Percentiles rank a stretch among this genome's conserved stretches.
Evolutionary conservation across 2,113 vertebrate genomes (phyloP).

Genomic region (Oxygymnocypris stewartii): DNA sequence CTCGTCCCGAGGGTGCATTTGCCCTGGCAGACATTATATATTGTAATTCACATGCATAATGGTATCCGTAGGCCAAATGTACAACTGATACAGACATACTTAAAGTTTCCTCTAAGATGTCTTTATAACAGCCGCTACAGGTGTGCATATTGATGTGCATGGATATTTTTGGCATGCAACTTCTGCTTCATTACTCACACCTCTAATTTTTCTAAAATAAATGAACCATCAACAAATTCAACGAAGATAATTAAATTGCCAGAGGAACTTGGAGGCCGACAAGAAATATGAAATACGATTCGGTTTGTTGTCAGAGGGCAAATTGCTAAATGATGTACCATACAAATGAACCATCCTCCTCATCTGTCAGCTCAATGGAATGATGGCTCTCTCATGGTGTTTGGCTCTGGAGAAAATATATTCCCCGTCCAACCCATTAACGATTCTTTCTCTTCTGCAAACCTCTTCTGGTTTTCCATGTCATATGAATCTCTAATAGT

Average conservation of each 20-base stretch:
- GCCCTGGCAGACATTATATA: neutral
- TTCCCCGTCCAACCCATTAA: constrained; percentile 48
- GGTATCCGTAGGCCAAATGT: neutral
- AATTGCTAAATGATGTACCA: constrained; percentile 58
- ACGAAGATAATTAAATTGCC: constrained; percentile 59
- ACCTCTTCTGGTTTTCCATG: constrained; percentile 15
- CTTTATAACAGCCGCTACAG: neutral
- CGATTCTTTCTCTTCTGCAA: constrained; percentile 46
- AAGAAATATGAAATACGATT: constrained; percentile 57
- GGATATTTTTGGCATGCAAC: constrained; percentile 36
- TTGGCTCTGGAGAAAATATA: constrained; percentile 47
- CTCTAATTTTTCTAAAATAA: constrained; percentile 53
- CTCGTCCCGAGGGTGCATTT: neutral
- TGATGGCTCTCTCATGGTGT: constrained; percentile 49
- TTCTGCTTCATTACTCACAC: constrained; percentile 51
- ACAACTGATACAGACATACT: neutral
- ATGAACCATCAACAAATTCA: constrained; percentile 56
- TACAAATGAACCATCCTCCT: constrained; percentile 54
- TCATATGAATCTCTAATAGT: constrained; percentile 41
- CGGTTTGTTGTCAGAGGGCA: constrained; percentile 55
- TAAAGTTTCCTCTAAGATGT: neutral
- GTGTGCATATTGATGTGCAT: constrained; percentile 9
- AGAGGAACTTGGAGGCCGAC: constrained; percentile 50
- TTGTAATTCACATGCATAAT: constrained; percentile 17
- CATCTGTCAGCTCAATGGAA: constrained; percentile 51